Conservation (phyloP, 2,888 invertebrate genomes). For the Ormia ochracea region DNA sequence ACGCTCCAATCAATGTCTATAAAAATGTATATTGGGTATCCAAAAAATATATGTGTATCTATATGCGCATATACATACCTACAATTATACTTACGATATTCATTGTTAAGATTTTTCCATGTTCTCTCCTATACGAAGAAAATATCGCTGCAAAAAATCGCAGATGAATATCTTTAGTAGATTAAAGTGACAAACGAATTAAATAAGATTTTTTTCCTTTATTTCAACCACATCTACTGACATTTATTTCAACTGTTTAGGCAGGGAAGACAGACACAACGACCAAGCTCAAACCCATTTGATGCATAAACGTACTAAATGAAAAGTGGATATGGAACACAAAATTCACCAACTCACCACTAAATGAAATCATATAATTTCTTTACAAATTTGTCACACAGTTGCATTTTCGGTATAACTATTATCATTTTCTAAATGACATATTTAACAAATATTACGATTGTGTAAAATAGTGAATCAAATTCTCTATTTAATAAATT, state of each 20-base stretch:
- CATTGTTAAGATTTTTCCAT: constrained; percentile 23
- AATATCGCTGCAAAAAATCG: background rate
- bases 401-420: no score
- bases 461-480: no score
- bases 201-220: constrained; percentile 38
- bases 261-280: background rate
- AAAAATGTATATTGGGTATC: background rate
- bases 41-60: background rate
- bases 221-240: background rate
- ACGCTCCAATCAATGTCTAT: no score
- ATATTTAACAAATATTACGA: no score
- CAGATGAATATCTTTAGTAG: constrained; percentile 49
- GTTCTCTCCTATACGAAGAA: constrained; percentile 9
- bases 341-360: no score
- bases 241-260: constrained; percentile 13
- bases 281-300: no score
- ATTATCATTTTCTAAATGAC: no score
- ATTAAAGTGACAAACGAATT: constrained; percentile 62
- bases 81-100: background rate
- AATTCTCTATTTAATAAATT: no score
- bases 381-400: no score
- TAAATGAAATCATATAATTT: no score
- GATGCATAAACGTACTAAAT: no score
- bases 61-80: background rate
- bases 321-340: no score